Evolutionary conservation across 2,113 vertebrate genomes (phyloP).

Genomic region (Paradisaea rubra): DNA sequence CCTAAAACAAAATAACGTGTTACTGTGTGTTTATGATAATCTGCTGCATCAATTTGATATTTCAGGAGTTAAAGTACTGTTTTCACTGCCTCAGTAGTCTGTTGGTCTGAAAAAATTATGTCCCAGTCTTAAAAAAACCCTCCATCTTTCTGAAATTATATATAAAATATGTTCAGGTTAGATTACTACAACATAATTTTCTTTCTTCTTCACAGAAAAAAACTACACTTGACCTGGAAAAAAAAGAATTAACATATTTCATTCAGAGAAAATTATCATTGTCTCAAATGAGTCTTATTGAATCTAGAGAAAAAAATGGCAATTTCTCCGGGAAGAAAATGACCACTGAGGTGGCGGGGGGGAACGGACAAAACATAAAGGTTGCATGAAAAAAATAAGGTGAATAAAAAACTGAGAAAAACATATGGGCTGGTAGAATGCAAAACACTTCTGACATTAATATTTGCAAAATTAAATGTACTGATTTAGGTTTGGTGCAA

Average conservation of each 20-base stretch:
- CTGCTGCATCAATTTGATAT: neutral
- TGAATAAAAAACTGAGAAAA: neutral
- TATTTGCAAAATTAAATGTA: neutral
- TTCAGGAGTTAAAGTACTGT: neutral
- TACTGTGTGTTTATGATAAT: neutral
- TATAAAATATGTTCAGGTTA: neutral
- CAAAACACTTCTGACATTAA: neutral
- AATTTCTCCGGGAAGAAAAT: neutral
- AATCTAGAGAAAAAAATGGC: neutral
- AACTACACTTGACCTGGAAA: neutral
- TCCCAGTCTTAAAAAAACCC: neutral
- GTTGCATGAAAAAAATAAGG: neutral
- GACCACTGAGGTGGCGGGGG: neutral
- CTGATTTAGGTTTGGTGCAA: neutral
- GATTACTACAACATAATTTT: neutral
- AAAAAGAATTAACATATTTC: neutral
- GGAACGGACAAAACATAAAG: neutral
- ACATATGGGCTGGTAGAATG: neutral
- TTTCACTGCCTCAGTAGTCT: neutral
- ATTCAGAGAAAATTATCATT: neutral
- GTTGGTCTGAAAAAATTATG: neutral
- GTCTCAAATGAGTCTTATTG: neutral
- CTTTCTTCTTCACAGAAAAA: neutral
- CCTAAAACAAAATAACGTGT: neutral
- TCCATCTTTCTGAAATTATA: neutral